These are phyloP conservation scores for Danionella cerebrum DNA, from an alignment of 2,113 vertebrate genomes.

Conservation along the genomic window DNA sequence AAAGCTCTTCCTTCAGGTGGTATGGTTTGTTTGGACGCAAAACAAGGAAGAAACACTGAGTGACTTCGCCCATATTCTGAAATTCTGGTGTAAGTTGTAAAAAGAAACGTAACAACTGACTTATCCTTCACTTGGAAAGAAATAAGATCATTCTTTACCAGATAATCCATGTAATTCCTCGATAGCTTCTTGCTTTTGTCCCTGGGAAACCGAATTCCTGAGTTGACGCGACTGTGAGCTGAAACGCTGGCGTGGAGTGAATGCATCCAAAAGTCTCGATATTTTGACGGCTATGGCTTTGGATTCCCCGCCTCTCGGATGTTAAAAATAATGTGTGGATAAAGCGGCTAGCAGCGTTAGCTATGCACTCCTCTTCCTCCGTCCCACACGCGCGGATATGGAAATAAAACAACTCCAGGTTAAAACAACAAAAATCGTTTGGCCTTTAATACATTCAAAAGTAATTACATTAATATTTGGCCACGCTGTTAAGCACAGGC, in stretches of 20 bases:
- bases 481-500: not conserved
- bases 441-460: not conserved
- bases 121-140: not conserved
- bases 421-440: not conserved
- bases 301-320: conserved; percentile 37
- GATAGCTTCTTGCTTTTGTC: conserved; percentile 13
- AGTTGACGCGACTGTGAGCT: not conserved
- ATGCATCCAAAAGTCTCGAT: conserved; percentile 31
- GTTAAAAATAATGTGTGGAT: conserved; percentile 19
- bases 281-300: not conserved
- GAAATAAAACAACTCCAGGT: not conserved
- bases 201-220: conserved; percentile 19
- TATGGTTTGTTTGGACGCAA: not conserved
- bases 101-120: conserved; percentile 3
- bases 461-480: not conserved
- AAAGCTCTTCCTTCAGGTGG: not conserved
- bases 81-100: no score
- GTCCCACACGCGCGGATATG: not conserved
- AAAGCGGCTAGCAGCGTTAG: conserved; percentile 14
- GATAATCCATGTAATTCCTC: conserved; percentile 43
- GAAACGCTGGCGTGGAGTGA: conserved; percentile 19
- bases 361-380: not conserved
- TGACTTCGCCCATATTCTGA: not conserved
- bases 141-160: conserved; percentile 27
- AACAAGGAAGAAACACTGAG: not conserved